These are phyloP conservation scores for Phaethornis superciliosus DNA, from an alignment of 2,113 vertebrate species.

Conservation along the genomic window DNA sequence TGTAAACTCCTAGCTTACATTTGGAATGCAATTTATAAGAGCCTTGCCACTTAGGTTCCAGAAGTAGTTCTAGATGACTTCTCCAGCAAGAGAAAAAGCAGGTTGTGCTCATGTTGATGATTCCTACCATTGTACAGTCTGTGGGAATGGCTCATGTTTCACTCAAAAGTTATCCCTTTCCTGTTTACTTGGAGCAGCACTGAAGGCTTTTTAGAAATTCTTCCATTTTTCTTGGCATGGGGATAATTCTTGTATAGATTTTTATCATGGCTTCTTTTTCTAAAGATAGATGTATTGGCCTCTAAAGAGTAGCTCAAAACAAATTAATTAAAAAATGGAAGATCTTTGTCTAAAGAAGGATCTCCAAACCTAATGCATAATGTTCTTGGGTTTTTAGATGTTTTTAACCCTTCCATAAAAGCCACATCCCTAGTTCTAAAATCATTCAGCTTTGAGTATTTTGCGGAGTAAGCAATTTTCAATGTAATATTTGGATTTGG, in stretches of 20 bases:
- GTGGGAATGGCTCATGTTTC: background rate
- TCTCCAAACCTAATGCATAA: background rate
- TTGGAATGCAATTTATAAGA: background rate
- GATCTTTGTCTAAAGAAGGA: background rate
- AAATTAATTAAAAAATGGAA: background rate
- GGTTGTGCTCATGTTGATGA: background rate
- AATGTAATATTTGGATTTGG: constrained; percentile 1
- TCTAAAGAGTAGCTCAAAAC: background rate
- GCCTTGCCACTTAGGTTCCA: background rate
- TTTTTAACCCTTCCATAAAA: constrained; percentile 6
- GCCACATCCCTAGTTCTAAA: background rate
- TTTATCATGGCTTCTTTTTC: background rate
- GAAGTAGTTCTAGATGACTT: background rate
- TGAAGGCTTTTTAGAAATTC: constrained; percentile 13
- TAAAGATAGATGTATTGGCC: background rate
- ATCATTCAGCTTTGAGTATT: background rate
- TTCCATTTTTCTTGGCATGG: constrained; percentile 1
- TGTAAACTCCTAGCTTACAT: background rate
- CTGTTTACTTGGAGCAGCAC: constrained; percentile 10
- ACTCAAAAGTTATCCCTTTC: background rate
- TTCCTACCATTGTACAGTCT: background rate
- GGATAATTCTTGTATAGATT: background rate
- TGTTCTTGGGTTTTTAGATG: background rate
- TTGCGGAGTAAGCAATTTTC: background rate
- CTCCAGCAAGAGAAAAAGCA: background rate